Evolutionary conservation across 23 tunicate genomes (phyloP).

Genomic region (Trididemnum nubilum): DNA sequence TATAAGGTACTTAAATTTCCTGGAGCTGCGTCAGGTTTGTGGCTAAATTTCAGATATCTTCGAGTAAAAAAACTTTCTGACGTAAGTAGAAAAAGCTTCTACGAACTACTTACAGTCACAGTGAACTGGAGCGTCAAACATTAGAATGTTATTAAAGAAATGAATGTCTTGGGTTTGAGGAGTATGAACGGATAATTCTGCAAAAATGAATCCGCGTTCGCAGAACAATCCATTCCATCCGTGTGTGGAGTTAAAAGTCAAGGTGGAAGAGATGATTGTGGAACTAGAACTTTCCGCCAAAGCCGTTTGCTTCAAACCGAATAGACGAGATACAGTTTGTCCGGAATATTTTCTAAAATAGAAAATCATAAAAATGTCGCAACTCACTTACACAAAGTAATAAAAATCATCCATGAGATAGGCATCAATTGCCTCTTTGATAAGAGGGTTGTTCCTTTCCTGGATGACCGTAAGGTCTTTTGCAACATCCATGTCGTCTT

Average conservation of each 20-base stretch:
- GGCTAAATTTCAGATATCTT: too few relatives aligned
- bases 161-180: not conserved
- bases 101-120: conserved; percentile 9
- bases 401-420: too few relatives aligned
- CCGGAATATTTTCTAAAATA: conserved; percentile 7
- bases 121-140: not conserved
- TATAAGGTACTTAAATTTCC: too few relatives aligned
- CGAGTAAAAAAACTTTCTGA: too few relatives aligned
- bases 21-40: too few relatives aligned
- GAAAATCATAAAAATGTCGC: too few relatives aligned
- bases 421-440: too few relatives aligned
- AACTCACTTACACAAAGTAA: too few relatives aligned
- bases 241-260: conserved; percentile 1
- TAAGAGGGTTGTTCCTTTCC: too few relatives aligned
- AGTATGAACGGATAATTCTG: not conserved
- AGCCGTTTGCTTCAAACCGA: not conserved
- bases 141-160: not conserved
- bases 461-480: too few relatives aligned
- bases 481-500: too few relatives aligned
- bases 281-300: not conserved
- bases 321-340: not conserved
- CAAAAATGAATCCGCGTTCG: conserved; percentile 6
- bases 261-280: not conserved
- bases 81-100: too few relatives aligned
- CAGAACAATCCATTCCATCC: conserved; percentile 35